Base-by-base conservation (phyloP, 2,113 vertebrate species). In the Anhinga anhinga region DNA sequence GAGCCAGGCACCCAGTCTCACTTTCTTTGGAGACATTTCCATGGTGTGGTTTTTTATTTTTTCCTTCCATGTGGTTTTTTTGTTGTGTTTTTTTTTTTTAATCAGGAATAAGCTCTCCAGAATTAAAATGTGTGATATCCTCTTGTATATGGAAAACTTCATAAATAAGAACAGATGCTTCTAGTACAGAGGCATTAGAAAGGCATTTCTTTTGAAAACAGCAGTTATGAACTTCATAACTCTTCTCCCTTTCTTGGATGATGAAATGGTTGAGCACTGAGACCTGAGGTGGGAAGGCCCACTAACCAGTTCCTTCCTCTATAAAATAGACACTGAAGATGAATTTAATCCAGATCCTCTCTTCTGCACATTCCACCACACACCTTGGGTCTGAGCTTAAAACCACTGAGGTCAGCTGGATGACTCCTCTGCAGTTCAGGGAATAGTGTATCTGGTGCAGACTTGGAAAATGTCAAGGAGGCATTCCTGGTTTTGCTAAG, bases 171-270 rank as follows among this genome's bases (percentile, higher is more conserved):
- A 82, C 93, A 96, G 87, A 83, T 91, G 40, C 42, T 91, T 52
- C 61, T 71, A 80, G 55, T 26, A 45, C 65, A 91, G 84, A 93
- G 36, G 73, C 47, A 73, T 81, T 82, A 92, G 78, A 91, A 85
- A 97, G 40, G 49, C 56, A 91, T 93, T 90, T 96, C 21, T 86
- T 94, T 91, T 78, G 70, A 58, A 96, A 96, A 82, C 21, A 88
- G 73, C 77, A 89, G n/a, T 95, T 82, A 90, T 36, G 80, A n/a
- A 42, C 62, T 73, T 92, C 58, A 78, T 89, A 93, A 80, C 30
- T 74, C 53, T 80, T 47, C 38, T 69, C 32, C 69, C 11, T 67
- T 73, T 73, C 84, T 69, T 84, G 65, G 76, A 82, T 93, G 84
- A 85, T 79, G 44, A 72, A 82, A 69, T 21, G 34, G 58, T 62